Base-by-base conservation (phyloP, 1,140 invertebrate genomes). In the Leptinotarsa lineolata region DNA sequence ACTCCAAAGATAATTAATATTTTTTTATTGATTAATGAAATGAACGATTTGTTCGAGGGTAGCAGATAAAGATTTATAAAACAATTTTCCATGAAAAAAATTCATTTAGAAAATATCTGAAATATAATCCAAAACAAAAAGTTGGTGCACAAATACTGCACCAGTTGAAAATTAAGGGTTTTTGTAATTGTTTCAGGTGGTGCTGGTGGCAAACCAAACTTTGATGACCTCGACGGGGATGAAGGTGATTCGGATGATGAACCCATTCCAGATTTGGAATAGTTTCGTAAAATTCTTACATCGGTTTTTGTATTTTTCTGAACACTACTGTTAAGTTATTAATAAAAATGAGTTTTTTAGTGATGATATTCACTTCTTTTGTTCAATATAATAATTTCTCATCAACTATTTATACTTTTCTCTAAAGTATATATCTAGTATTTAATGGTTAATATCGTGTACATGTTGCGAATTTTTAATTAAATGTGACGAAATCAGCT, bases 241-340 rank as follows among this genome's bases (percentile, higher is more conserved):
- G 81, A 78, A n/a, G 80, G 73, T 44, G 83, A 84, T 76, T 84
- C 83, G n/a, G 83, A 84, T 64, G 83, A 84, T 74, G 83, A 84
- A 76, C 80, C 82, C 24, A 78, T 84, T 70, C 83, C 83, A 18
- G 81, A 83, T 59, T 78, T 84, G 64, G 83, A 84, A 72, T 84
- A 83, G 76, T 73, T 66, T 68, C 18, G n/a, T 64, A 15, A 13
- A 54, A 15, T 63, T 63, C 20, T 30, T 15, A 63, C 61, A 63
- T 63, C 16, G 30, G 30, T 11, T 67, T 67, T 39, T 68, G 21
- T 68, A 30, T 68, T 68, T 22, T 68, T 46, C 45, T n/a, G 24
- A 46, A 68, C 18, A 45, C n/a, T 16, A 54, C 45, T 68, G 66
- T 68, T 68, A 68, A 68, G 66, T 68, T 68, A 68, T 68, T 68